A percentile compares a stretch with the other conserved stretches of the same genome.
Conservation (phyloP, 1,140 invertebrate species). For the Drosophila pachea region DNA sequence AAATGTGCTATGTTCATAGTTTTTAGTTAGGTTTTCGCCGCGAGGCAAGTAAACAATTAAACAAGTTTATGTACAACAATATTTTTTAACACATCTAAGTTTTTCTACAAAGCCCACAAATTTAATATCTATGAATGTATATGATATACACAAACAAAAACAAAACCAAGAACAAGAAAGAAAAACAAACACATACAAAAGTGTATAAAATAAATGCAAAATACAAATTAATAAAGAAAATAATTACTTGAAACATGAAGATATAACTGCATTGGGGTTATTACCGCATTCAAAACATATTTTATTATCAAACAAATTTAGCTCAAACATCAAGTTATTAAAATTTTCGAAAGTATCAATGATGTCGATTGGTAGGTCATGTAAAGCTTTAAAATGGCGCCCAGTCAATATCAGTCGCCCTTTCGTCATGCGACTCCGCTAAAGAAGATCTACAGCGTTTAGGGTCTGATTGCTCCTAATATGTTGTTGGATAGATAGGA, state of each 20-base stretch:
- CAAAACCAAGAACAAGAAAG: neutral
- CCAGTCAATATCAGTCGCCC: slow-evolving; percentile 20
- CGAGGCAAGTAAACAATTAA: slow-evolving; percentile 26
- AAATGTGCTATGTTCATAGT: slow-evolving; percentile 74
- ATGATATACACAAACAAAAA: slow-evolving; percentile 34
- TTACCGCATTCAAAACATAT: neutral
- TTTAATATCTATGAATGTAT: slow-evolving; percentile 48
- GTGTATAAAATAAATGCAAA: slow-evolving; percentile 55
- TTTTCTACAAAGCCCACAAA: slow-evolving; percentile 73
- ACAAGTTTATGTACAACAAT: slow-evolving; percentile 56
- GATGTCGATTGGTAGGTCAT: neutral
- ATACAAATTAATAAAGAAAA: slow-evolving; percentile 40
- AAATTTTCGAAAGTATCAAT: slow-evolving; percentile 11
- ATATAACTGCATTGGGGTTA: too few relatives aligned
- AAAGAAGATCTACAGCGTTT: neutral
- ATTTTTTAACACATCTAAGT: slow-evolving; percentile 54
- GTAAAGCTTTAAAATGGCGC: slow-evolving; percentile 7
- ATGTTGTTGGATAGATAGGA: neutral
- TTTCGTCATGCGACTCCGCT: neutral
- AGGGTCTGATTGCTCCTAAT: neutral
- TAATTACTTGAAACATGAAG: slow-evolving; percentile 1
- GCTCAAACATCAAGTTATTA: neutral
- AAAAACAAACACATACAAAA: slow-evolving; percentile 51
- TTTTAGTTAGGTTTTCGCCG: slow-evolving; percentile 68
- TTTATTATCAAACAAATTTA: neutral